Base-by-base conservation (phyloP, 2,888 invertebrate genomes). In the Leptopilina myrica region DNA sequence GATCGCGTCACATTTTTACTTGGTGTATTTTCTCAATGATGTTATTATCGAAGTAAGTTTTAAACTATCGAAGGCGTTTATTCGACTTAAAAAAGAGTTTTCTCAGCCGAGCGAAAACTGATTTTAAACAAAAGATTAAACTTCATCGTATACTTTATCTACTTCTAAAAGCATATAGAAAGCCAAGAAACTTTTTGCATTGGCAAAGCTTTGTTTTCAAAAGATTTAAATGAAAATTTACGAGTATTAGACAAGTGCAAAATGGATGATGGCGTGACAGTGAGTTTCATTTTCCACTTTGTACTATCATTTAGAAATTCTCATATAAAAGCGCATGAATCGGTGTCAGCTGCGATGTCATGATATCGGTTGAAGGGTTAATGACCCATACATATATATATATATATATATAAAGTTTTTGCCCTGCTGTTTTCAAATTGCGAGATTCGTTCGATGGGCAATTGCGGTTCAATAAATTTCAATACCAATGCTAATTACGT, bases 141-240 rank as follows among this genome's bases (percentile, higher is more conserved):
- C 49, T 67, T 14, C 15, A 67, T 67, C 46, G 67, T 5, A 20
- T 5, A 20, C 49, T 43, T 49, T 49, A 67, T 67, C 15, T 49
- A 7, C 9, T 59, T 46, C 15, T 15, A 20, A 46, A 49, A 49
- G 46, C 49, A 43, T 40, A n/a, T 6, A 49, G 67, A 12, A 49
- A 67, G 49, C 49, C 49, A 67, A 67, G 20, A 49, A 67, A 67
- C 14, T 49, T 67, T 67, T 67, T 2, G 14, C 6, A 49, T 67
- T 49, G 26, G 67, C 12, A 49, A 49, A 15, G 49, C 12, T 15
- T 49, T 67, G 46, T 5, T 49, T 67, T 49, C 6, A 20, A 20
- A 67, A 49, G 0, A 14, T 15, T 7, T 11, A 49, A 49, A 49
- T 46, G 11, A 49, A 67, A 67, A 49, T 67, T 67, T 67, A 67